Conservation (phyloP, 2,888 invertebrate genomes). For the Epistrophe eligans region DNA sequence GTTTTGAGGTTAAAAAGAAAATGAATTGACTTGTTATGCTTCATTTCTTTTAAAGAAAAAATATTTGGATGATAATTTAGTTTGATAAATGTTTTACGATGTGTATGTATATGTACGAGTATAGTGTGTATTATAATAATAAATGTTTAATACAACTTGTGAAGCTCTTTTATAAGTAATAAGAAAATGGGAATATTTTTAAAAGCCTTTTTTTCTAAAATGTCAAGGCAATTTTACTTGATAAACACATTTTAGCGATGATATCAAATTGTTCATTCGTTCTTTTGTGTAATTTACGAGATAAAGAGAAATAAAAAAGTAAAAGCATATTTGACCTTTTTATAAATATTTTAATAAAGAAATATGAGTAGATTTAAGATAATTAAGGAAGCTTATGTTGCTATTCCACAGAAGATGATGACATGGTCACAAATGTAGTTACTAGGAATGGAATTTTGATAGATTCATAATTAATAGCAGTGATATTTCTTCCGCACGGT, state of each 20-base stretch:
- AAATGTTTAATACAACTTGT: conserved; percentile 5
- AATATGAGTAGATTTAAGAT: no score
- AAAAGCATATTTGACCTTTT: no score
- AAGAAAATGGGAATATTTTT: background rate
- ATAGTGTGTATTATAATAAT: background rate
- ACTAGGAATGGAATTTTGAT: no score
- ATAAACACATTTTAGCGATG: background rate
- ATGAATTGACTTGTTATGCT: conserved; percentile 36
- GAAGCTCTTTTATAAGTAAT: background rate
- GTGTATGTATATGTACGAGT: background rate
- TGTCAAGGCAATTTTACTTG: conserved; percentile 4
- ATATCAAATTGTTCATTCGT: background rate
- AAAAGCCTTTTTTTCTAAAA: background rate
- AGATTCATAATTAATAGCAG: no score
- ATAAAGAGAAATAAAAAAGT: no score
- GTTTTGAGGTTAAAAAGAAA: conserved; percentile 37
- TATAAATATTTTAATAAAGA: no score
- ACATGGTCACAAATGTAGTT: no score
- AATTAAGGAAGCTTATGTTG: no score
- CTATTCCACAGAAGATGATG: no score
- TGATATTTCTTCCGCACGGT: no score
- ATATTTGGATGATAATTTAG: conserved; percentile 28
- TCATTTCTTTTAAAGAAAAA: conserved; percentile 19
- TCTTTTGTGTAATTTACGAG: background rate
- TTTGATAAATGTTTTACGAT: conserved; percentile 27